Base-by-base conservation (phyloP, 2,888 invertebrate genomes). In the Eupithecia insigniata region DNA sequence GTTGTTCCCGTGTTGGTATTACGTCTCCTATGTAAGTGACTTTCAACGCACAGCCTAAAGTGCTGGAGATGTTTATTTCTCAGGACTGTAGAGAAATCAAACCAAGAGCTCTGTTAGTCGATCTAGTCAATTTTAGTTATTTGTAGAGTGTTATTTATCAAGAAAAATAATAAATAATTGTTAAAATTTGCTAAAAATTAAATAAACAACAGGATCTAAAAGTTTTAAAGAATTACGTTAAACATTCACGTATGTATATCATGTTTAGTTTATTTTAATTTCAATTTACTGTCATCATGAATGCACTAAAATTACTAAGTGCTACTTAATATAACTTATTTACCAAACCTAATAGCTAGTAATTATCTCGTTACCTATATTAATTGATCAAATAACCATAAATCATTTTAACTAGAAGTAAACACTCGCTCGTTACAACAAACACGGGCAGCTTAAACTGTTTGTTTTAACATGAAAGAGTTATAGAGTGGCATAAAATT, bases 371-470 rank as follows among this genome's bases (percentile, higher is more conserved):
- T 55, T 26, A n/a, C n/a, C n/a, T n/a, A 26, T 14, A 22, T 1
- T 51, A 12, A 39, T 39, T 12, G 4, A 18, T 8, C 6, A n/a
- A 22, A 51, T 22, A 51, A 51, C 10, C 10, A 22, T 22, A 51
- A 51, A 51, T n/a, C 46, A 22, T 51, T 55, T 26, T 26, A 55
- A 64, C 64, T 64, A 64, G 6, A 64, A 26, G 14, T 12, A 62
- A 36, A 62, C 36, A 22, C 64, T 64, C 26, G 68, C 64, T 30
- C 43, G 32, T 51, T 34, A 18, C 55, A 69, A 64, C 55, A 12
- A 3, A 18, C 28, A 26, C 62, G 16, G 51, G 36, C n/a, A n/a
- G 62, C 55, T 55, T 64, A 69, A 64, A 69, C 69, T 69, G 69
- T 69, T 62, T 62, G 69, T 62, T 51, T 62, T 51, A 66, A 69